phyloP scores from a whole-genome alignment of 1,140 invertebrate species.

The Diuraphis noxia region DNA sequence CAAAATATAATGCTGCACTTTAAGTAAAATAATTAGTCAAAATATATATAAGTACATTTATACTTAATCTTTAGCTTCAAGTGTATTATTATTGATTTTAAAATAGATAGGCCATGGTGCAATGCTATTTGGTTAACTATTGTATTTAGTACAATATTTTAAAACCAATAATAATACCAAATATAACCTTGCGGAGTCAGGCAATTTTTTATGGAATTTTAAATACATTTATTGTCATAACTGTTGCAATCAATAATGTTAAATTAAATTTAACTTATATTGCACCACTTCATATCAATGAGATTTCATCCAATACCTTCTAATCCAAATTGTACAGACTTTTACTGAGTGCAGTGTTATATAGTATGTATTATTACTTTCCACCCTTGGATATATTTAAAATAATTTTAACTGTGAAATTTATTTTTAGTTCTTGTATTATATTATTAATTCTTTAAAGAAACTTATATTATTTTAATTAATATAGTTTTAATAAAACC shows the following conservation, averaged over 20 bases:
- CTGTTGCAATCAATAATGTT: too few species aligned
- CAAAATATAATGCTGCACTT: constrained; percentile 1
- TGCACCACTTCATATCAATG: background rate
- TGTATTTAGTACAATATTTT: too few species aligned
- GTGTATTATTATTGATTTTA: background rate
- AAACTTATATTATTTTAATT: background rate
- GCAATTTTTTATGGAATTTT: too few species aligned
- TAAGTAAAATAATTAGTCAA: background rate
- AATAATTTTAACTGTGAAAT: background rate
- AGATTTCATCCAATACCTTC: background rate
- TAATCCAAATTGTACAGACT: background rate
- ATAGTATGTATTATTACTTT: background rate
- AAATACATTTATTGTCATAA: too few species aligned
- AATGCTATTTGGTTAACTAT: too few species aligned
- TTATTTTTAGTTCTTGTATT: background rate
- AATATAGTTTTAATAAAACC: constrained; percentile 20
- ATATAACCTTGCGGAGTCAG: too few species aligned
- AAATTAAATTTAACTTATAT: background rate
- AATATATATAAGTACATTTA: background rate
- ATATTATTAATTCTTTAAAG: background rate
- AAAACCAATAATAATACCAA: too few species aligned
- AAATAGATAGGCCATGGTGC: background rate
- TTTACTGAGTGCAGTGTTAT: background rate
- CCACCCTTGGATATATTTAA: background rate
- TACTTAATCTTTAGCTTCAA: background rate